Percentiles rank a stretch among this genome's conserved stretches.
These are phyloP conservation scores for Petrocephalus microphthalmus DNA, from an alignment of 2,113 vertebrate genomes.

Conservation along the genomic window DNA sequence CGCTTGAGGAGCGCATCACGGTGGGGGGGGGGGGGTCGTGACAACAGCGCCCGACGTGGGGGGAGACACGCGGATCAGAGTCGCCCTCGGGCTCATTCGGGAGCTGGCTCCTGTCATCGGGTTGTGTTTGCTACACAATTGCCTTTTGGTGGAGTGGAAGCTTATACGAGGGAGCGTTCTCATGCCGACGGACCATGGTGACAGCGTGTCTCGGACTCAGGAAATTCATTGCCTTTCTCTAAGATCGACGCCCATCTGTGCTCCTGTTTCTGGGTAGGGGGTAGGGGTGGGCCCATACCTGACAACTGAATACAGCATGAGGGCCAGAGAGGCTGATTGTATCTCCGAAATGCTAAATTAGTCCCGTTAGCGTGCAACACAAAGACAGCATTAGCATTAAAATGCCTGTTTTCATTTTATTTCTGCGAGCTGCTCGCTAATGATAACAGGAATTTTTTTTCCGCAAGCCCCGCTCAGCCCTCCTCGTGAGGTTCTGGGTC, in stretches of 20 bases:
- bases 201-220: background rate
- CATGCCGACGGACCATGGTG: background rate
- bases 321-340: background rate
- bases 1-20: background rate
- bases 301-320: background rate
- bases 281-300: background rate
- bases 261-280: background rate
- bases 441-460: background rate
- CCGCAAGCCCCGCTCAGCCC: background rate
- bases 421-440: background rate
- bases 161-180: background rate
- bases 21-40: background rate
- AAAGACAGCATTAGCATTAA: background rate
- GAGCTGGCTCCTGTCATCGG: constrained; percentile 25
- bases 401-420: constrained; percentile 6
- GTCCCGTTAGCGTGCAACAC: background rate
- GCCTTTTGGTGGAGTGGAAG: background rate
- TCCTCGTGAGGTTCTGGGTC: background rate
- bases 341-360: background rate
- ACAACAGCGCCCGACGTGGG: constrained; percentile 25
- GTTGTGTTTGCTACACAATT: background rate
- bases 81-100: constrained; percentile 33
- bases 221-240: background rate
- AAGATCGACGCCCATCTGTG: constrained; percentile 1
- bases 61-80: constrained; percentile 43